Conservation (phyloP, 2,797 vertebrate species). For the Nyctibius grandis region DNA sequence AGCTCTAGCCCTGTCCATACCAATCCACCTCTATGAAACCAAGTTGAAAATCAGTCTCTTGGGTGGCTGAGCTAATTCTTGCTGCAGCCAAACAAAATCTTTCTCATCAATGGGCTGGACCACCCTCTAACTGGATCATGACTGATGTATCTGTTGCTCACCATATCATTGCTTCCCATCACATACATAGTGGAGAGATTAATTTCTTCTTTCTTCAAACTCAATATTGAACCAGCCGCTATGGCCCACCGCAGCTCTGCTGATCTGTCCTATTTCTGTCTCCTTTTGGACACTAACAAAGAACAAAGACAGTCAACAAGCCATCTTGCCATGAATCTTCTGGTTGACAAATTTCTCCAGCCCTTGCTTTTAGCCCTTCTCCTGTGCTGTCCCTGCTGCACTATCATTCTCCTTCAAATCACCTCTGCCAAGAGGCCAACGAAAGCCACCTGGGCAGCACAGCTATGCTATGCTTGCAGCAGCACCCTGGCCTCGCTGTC, state of each 20-base stretch:
- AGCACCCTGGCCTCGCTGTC: neutral
- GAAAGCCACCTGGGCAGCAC: neutral
- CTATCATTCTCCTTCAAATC: neutral
- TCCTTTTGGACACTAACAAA: neutral
- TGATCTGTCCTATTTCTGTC: neutral
- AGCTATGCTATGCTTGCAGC: neutral
- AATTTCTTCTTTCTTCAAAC: neutral
- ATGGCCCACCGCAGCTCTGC: neutral
- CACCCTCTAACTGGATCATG: neutral
- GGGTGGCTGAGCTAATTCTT: neutral
- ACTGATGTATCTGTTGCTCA: constrained; percentile 9
- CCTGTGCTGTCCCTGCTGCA: neutral
- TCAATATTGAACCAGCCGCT: neutral
- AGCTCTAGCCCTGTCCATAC: neutral
- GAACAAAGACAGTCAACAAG: neutral
- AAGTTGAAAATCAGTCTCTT: constrained; percentile 17
- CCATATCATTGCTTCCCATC: neutral
- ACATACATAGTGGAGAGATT: neutral
- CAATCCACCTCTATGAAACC: neutral
- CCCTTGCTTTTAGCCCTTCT: neutral
- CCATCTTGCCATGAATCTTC: neutral
- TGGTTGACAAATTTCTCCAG: neutral
- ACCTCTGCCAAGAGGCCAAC: neutral
- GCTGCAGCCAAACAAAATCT: neutral
- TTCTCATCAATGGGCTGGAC: neutral